Conservation (phyloP, 2,113 vertebrate genomes). For the Eurystomus gularis region DNA sequence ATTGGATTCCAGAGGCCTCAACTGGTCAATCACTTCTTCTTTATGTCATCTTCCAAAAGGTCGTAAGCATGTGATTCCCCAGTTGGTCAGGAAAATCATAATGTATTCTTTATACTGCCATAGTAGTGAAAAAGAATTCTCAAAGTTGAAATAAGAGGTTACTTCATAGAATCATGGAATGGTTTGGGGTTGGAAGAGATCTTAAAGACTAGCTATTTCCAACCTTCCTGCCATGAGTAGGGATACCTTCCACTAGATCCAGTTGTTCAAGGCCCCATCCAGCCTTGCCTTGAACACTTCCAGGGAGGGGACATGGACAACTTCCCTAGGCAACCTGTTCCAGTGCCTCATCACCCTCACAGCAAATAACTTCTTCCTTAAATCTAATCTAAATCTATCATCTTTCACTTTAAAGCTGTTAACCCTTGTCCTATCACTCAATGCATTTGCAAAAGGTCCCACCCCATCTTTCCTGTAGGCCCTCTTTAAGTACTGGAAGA, state of each 20-base stretch:
- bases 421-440: neutral
- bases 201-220: neutral
- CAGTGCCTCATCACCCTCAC: neutral
- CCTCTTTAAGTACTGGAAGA: neutral
- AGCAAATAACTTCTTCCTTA: neutral
- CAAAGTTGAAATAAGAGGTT: neutral
- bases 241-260: neutral
- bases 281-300: neutral
- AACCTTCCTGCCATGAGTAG: neutral
- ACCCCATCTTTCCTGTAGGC: neutral
- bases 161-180: neutral
- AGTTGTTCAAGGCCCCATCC: neutral
- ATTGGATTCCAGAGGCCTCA: slow-evolving; percentile 33
- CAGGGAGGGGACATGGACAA: neutral
- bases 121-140: neutral
- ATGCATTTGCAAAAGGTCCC: neutral
- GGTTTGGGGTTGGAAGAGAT: neutral
- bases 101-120: neutral
- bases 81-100: neutral
- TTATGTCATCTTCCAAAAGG: slow-evolving; percentile 10
- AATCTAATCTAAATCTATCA: neutral
- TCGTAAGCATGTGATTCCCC: neutral
- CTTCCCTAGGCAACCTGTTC: neutral
- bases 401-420: neutral
- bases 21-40: slow-evolving; percentile 38